Conservation (phyloP, 30 jellyfish, hydroid and myxozoan genomes). For the Rhopilema esculentum region DNA sequence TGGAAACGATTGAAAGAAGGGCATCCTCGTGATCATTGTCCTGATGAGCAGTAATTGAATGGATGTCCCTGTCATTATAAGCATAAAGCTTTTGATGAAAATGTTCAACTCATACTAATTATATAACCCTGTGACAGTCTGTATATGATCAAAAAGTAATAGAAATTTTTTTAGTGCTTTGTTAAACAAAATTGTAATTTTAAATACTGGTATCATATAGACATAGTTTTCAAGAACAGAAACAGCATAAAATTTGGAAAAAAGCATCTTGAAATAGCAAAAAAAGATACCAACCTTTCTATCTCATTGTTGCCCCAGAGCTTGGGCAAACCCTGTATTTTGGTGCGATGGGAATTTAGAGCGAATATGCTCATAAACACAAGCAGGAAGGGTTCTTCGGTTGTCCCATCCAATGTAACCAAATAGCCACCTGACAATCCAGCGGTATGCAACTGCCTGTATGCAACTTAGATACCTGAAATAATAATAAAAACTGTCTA, state of each 20-base stretch:
- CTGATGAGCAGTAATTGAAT: neutral
- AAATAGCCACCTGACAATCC: slow-evolving; percentile 27
- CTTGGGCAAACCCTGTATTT: slow-evolving; percentile 30
- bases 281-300: neutral
- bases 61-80: neutral
- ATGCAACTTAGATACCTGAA: slow-evolving; percentile 18
- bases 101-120: neutral
- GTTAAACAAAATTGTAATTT: neutral
- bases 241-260: neutral
- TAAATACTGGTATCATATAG: neutral
- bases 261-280: neutral
- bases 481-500: neutral
- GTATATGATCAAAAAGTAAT: neutral
- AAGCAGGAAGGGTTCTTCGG: slow-evolving; percentile 37
- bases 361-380: slow-evolving; percentile 31
- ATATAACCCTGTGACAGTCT: neutral
- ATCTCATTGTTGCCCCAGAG: neutral
- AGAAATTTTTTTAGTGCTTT: neutral
- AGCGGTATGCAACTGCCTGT: slow-evolving; percentile 25
- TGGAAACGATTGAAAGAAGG: neutral
- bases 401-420: slow-evolving; percentile 46
- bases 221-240: neutral
- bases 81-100: neutral
- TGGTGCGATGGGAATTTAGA: slow-evolving; percentile 15
- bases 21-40: neutral